These are phyloP conservation scores for Sebastes hubbsi DNA, from an alignment of 2,797 vertebrate species.

Conservation along the genomic window DNA sequence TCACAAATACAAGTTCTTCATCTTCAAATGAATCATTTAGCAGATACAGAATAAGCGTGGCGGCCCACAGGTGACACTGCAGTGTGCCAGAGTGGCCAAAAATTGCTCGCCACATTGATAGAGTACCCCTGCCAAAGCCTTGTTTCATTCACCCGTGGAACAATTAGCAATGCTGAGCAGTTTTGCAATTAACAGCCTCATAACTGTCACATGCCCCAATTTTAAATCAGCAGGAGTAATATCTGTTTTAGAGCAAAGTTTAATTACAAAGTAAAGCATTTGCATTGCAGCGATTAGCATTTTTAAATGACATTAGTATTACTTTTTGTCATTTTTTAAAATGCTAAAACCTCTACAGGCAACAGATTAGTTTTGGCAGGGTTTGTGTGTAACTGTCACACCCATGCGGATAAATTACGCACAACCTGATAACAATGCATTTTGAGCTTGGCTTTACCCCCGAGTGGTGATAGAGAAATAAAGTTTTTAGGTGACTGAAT, in stretches of 20 bases:
- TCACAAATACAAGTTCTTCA: not conserved
- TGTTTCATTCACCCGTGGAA: conserved; percentile 79
- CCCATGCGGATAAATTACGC: conserved; percentile 45
- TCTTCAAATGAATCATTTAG: conserved; percentile 30
- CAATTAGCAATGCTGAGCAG: conserved; percentile 86
- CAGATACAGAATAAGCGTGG: conserved; percentile 10
- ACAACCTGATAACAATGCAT: conserved; percentile 50
- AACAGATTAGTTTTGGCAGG: conserved; percentile 26
- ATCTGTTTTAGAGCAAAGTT: conserved; percentile 85
- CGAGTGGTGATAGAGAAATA: conserved; percentile 66
- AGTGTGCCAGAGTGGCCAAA: conserved; percentile 44
- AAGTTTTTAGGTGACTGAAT: conserved; percentile 68
- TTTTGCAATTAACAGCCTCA: conserved; percentile 84
- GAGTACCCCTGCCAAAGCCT: conserved; percentile 76
- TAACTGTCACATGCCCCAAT: conserved; percentile 85
- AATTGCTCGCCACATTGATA: conserved; percentile 71
- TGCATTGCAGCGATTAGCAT: conserved; percentile 78
- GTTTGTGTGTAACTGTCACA: conserved; percentile 38
- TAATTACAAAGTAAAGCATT: conserved; percentile 83
- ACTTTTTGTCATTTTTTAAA: conserved; percentile 22
- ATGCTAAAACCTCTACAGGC: conserved; percentile 34
- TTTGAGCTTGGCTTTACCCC: conserved; percentile 42
- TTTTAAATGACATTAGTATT: conserved; percentile 78
- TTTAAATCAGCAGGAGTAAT: conserved; percentile 83
- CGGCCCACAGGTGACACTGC: conserved; percentile 69